Conservation (phyloP, 2,888 invertebrate genomes). For the Lasioglossum zephyrum region DNA sequence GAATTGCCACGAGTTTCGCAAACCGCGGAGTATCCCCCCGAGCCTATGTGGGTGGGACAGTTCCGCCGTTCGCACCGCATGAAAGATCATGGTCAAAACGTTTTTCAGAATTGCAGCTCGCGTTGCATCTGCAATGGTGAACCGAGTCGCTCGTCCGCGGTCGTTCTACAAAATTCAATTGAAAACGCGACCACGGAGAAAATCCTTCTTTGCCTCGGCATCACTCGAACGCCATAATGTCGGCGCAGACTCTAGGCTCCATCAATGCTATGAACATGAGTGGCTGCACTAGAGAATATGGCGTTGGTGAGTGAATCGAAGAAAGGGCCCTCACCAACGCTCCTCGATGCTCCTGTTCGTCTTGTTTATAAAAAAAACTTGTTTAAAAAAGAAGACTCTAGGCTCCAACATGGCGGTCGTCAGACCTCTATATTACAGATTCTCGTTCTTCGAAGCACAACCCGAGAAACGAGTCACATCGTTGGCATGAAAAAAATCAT, state of each 20-base stretch:
- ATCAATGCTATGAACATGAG: not conserved
- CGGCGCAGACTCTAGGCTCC: not conserved
- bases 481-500: not conserved
- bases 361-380: too few relatives aligned
- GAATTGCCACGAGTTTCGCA: not conserved
- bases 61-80: conserved; percentile 44
- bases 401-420: not conserved
- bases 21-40: conserved; percentile 16
- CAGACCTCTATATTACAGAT: not conserved
- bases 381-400: not conserved
- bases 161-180: conserved; percentile 21
- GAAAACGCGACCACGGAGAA: not conserved
- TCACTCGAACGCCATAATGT: not conserved
- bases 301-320: too few relatives aligned
- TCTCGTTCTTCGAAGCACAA: not conserved
- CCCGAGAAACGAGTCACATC: not conserved
- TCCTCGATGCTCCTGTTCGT: too few relatives aligned
- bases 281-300: too few relatives aligned
- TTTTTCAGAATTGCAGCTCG: conserved; percentile 55
- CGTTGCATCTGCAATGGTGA: conserved; percentile 46
- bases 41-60: conserved; percentile 41
- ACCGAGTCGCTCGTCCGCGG: conserved; percentile 4
- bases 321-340: too few relatives aligned
- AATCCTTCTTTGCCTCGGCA: not conserved
- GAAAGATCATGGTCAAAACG: conserved; percentile 63